These are phyloP conservation scores for Agrilus biguttatus DNA, from an alignment of 2,888 invertebrate genomes.

Conservation along the genomic window DNA sequence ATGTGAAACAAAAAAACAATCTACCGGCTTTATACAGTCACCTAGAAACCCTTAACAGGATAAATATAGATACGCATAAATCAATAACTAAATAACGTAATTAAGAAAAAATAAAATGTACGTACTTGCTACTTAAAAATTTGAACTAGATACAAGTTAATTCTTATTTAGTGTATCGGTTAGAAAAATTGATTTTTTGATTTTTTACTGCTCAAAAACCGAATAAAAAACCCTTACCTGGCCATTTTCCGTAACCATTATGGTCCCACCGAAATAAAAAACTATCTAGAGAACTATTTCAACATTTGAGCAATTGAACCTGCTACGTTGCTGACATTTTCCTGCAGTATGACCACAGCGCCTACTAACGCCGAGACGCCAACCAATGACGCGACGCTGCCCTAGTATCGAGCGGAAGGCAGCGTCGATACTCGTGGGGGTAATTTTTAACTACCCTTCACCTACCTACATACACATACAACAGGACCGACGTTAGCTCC, in stretches of 20 bases:
- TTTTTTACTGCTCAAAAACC: not conserved
- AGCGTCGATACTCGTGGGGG: conserved; percentile 22
- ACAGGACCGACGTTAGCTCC: no score
- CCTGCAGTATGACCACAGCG: conserved; percentile 20
- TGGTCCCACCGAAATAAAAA: conserved; percentile 9
- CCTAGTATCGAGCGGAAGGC: conserved; percentile 31
- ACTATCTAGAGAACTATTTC: conserved; percentile 12
- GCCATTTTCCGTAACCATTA: conserved; percentile 30
- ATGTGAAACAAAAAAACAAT: no score
- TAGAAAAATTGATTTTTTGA: no score
- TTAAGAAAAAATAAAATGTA: no score
- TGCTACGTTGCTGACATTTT: conserved; percentile 21
- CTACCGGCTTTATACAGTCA: no score
- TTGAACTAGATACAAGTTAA: no score
- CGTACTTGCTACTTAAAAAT: no score
- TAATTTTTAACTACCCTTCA: conserved; percentile 9
- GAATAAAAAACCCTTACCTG: conserved; percentile 20
- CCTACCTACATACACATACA: no score
- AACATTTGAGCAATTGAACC: conserved; percentile 17
- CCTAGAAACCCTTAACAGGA: no score
- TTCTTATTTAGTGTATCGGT: no score
- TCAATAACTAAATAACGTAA: no score
- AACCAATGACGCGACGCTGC: conserved; percentile 26
- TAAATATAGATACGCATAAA: no score
- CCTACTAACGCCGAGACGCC: conserved; percentile 15